Percentiles rank a stretch among this genome's conserved stretches.
These are phyloP conservation scores for Xenopus petersii DNA, from an alignment of 2,797 vertebrate species.

Conservation along the genomic window DNA sequence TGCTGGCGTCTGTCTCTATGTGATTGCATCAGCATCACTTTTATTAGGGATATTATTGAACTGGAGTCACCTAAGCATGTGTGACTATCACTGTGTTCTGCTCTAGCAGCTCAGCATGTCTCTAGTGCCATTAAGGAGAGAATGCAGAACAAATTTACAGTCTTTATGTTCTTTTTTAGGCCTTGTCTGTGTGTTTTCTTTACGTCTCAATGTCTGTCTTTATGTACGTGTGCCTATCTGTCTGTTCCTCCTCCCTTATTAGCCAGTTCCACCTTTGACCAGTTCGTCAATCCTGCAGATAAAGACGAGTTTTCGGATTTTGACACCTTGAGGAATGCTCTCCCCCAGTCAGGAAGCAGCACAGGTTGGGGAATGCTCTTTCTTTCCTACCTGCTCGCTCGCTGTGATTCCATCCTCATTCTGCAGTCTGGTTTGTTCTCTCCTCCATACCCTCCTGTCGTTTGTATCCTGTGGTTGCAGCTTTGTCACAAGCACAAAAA, in stretches of 20 bases:
- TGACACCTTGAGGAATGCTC: constrained; percentile 56
- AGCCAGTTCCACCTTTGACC: constrained; percentile 52
- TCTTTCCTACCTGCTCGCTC: constrained; percentile 15
- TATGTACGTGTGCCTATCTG: constrained; percentile 31
- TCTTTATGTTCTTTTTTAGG: background rate
- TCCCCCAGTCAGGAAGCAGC: constrained; percentile 60
- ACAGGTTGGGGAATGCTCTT: constrained; percentile 54
- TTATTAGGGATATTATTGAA: too few species aligned
- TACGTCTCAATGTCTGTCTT: constrained; percentile 34
- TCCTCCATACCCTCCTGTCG: background rate
- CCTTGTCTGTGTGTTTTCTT: constrained; percentile 23
- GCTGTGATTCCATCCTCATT: constrained; percentile 16
- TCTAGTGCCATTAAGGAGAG: too few species aligned
- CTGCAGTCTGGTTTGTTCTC: background rate
- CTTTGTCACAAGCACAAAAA: too few species aligned
- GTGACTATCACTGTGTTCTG: too few species aligned
- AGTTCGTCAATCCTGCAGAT: constrained; percentile 52
- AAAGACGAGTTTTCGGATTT: constrained; percentile 66
- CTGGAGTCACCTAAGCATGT: too few species aligned
- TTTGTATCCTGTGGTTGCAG: background rate
- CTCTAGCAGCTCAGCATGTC: too few species aligned
- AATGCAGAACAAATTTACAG: too few species aligned
- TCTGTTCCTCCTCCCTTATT: constrained; percentile 33
- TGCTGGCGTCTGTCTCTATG: too few species aligned
- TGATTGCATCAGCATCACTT: too few species aligned